Conservation (phyloP, 2,113 vertebrate species). For the Tupaia chinensis region DNA sequence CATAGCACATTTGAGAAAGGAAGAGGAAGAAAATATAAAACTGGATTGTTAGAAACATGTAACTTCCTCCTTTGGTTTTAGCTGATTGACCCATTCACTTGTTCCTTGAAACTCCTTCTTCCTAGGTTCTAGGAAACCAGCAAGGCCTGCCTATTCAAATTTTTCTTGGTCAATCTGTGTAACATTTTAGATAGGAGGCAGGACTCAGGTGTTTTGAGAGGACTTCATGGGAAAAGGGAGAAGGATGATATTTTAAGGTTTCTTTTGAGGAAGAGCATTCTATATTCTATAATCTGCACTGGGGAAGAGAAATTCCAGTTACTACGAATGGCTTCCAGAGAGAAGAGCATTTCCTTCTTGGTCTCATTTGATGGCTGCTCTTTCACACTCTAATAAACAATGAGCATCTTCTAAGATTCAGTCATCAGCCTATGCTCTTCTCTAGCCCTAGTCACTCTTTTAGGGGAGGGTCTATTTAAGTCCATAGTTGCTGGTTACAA, state of each 20-base stretch:
- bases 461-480: background rate
- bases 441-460: background rate
- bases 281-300: background rate
- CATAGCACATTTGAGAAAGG: background rate
- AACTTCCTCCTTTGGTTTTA: constrained; percentile 27
- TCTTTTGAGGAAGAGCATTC: background rate
- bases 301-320: background rate
- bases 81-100: background rate
- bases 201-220: background rate
- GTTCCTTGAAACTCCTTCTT: background rate
- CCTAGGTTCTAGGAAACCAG: background rate
- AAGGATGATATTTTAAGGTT: background rate
- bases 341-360: background rate
- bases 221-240: background rate
- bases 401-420: background rate
- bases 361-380: background rate
- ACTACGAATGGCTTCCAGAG: background rate
- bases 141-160: background rate
- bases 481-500: background rate
- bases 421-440: background rate
- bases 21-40: constrained; percentile 42
- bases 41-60: background rate
- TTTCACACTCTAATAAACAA: background rate
- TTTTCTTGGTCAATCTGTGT: background rate
- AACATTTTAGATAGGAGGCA: background rate